phyloP scores from a whole-genome alignment of 2,113 vertebrate species.

The Ia io region DNA sequence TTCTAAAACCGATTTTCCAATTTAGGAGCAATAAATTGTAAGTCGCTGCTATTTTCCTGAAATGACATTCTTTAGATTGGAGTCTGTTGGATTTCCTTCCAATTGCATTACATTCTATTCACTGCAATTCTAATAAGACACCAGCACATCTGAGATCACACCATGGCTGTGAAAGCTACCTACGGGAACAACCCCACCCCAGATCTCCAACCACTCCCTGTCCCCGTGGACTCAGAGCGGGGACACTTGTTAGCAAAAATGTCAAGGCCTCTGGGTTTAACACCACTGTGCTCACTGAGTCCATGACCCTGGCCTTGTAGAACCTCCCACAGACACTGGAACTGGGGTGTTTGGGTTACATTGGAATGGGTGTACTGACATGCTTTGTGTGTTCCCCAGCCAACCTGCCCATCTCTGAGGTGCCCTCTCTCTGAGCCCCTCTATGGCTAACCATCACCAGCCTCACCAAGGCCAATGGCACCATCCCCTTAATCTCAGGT shows the following conservation, averaged over 20 bases:
- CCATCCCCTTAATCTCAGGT: not conserved
- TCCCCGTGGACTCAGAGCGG: not conserved
- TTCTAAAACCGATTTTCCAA: conserved; percentile 61
- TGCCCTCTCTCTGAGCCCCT: not conserved
- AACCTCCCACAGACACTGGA: not conserved
- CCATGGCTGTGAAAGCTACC: not conserved
- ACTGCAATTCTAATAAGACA: conserved; percentile 40
- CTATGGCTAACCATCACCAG: too few species aligned
- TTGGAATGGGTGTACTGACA: not conserved
- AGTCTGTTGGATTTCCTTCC: conserved; percentile 55
- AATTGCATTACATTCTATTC: conserved; percentile 47
- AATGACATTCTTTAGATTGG: conserved; percentile 54
- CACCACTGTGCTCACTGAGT: not conserved
- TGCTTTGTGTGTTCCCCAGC: not conserved
- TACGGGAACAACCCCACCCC: fast-evolving
- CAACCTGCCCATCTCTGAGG: not conserved
- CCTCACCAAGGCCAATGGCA: not conserved
- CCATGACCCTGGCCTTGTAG: not conserved
- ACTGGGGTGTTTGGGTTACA: not conserved
- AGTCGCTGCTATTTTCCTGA: conserved; percentile 29
- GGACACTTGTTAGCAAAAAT: not conserved
- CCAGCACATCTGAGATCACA: fast-evolving
- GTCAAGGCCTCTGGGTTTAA: not conserved
- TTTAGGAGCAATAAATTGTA: conserved; percentile 60
- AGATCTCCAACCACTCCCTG: not conserved